Percentiles rank a stretch among this genome's conserved stretches.
These are phyloP conservation scores for Coregonus clupeaformis DNA, from an alignment of 2,113 vertebrate species.

Conservation along the genomic window DNA sequence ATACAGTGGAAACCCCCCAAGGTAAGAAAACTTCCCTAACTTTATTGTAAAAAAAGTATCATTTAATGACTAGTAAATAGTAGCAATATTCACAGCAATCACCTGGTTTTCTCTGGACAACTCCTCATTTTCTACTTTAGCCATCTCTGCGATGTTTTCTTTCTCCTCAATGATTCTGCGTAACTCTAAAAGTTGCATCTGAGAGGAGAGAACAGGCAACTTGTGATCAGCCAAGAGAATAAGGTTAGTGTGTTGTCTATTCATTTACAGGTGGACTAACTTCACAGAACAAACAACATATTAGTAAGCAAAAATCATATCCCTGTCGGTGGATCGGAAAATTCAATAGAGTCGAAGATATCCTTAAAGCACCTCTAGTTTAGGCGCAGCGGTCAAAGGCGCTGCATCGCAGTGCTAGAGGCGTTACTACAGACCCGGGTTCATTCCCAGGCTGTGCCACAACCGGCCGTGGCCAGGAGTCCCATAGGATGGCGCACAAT, in stretches of 20 bases:
- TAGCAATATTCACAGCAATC: not conserved
- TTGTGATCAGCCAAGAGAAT: not conserved
- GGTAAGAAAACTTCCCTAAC: not conserved
- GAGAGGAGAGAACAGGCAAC: slow-evolving; percentile 3
- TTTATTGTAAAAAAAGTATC: too few species aligned
- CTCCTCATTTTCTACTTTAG: slow-evolving; percentile 46
- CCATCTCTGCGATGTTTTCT: slow-evolving; percentile 1
- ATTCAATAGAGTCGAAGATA: not conserved
- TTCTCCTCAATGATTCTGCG: slow-evolving; percentile 35
- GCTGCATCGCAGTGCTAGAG: too few species aligned
- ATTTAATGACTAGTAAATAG: not conserved
- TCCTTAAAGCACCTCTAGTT: slow-evolving; percentile 46
- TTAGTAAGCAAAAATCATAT: too few species aligned
- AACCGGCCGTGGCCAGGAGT: too few species aligned
- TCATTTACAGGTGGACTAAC: not conserved
- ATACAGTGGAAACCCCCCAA: not conserved
- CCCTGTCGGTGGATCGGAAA: too few species aligned
- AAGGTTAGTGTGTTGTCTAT: not conserved
- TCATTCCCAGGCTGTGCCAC: too few species aligned
- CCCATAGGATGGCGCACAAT: too few species aligned
- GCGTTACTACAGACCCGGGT: too few species aligned
- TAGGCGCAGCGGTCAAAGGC: too few species aligned
- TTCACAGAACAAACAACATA: not conserved
- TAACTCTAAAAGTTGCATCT: slow-evolving; percentile 53
- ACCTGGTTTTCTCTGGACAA: slow-evolving; percentile 62